Conservation (phyloP, 2,797 vertebrate species). For the Petrocephalus schoutedeni region DNA sequence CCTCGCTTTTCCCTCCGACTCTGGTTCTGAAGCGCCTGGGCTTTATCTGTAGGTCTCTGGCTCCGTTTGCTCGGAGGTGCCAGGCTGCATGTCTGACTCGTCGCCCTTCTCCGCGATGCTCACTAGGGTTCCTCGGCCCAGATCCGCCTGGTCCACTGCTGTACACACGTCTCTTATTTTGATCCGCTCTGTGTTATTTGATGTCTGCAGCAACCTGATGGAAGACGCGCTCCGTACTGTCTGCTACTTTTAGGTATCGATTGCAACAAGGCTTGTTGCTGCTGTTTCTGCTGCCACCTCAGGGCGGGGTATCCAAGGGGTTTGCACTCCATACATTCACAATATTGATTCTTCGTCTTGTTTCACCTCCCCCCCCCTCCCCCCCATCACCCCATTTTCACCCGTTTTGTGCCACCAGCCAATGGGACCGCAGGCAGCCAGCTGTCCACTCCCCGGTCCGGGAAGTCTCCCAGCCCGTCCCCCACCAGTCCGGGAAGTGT, state of each 20-base stretch:
- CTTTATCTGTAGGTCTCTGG: not conserved
- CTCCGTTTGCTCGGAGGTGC: not conserved
- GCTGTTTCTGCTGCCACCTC: not conserved
- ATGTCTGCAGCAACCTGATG: not conserved
- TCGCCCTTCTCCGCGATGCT: not conserved
- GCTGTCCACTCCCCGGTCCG: conserved; percentile 91
- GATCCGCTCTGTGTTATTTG: not conserved
- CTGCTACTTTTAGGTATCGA: not conserved
- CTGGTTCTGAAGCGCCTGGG: not conserved
- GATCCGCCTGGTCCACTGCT: not conserved
- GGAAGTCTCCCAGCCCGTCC: conserved; percentile 91
- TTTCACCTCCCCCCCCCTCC: not conserved
- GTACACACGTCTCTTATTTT: not conserved
- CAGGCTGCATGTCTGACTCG: not conserved
- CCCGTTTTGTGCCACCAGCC: conserved; percentile 55
- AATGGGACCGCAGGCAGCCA: conserved; percentile 96
- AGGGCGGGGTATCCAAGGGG: too few species aligned
- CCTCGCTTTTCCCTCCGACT: not conserved
- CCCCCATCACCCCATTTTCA: not conserved
- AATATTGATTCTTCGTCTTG: not conserved
- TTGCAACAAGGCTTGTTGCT: not conserved
- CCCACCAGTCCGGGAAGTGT: conserved; percentile 94
- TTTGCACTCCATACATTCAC: too few species aligned
- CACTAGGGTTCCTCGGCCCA: not conserved
- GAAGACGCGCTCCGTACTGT: not conserved